Conservation (phyloP, 2,797 vertebrate genomes). For the Pachyuromys duprasi region DNA sequence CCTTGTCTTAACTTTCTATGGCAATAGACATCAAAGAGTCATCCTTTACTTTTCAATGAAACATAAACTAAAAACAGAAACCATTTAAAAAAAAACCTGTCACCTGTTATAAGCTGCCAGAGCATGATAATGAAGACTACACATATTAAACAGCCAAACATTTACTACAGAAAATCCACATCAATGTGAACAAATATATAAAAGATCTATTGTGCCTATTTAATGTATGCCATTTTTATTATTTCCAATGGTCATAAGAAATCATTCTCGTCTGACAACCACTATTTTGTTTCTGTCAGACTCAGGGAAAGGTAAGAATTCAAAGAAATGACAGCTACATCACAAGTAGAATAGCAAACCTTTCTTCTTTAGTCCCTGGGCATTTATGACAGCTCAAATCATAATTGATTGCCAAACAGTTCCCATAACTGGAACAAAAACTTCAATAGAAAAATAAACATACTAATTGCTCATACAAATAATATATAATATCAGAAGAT, state of each 20-base stretch:
- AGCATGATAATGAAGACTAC: slow-evolving; percentile 47
- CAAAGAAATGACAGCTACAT: neutral
- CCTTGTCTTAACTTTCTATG: slow-evolving; percentile 31
- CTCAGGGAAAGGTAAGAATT: slow-evolving; percentile 12
- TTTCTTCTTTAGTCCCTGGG: neutral
- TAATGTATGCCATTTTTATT: slow-evolving; percentile 44
- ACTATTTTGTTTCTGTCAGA: slow-evolving; percentile 57
- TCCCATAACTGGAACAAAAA: slow-evolving; percentile 49
- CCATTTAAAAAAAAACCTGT: neutral
- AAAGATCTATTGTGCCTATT: slow-evolving; percentile 13
- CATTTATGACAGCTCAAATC: slow-evolving; percentile 3
- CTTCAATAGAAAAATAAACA: neutral
- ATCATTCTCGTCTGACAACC: slow-evolving; percentile 48
- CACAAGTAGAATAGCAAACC: neutral
- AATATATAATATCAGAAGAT: neutral
- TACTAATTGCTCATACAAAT: neutral
- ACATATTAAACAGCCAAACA: neutral
- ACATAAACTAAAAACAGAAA: slow-evolving; percentile 39
- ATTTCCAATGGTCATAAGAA: slow-evolving; percentile 29
- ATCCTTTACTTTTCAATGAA: slow-evolving; percentile 51
- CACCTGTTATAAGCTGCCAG: slow-evolving; percentile 3
- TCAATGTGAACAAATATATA: slow-evolving; percentile 31
- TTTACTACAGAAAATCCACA: slow-evolving; percentile 14
- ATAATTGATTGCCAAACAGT: neutral
- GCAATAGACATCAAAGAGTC: slow-evolving; percentile 47